Conservation (phyloP, 2,888 invertebrate genomes). For the Drosophila prolongata region DNA sequence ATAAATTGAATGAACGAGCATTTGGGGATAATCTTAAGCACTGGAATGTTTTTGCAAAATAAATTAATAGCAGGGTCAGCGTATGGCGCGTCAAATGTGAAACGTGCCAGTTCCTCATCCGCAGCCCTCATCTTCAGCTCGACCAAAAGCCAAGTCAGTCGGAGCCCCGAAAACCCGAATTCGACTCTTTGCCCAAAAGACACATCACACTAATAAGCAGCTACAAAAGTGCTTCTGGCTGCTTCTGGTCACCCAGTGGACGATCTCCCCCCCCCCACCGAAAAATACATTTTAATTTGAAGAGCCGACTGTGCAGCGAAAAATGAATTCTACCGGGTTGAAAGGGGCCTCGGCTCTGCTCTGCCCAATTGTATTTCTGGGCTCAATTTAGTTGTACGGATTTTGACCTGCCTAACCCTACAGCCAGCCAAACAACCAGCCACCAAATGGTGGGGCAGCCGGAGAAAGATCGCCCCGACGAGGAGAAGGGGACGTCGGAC, state of each 20-base stretch:
- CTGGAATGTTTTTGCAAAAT: constrained; percentile 25
- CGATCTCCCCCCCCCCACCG: constrained; percentile 35
- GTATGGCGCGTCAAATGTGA: constrained; percentile 68
- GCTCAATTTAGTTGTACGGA: constrained; percentile 84
- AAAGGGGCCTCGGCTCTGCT: constrained; percentile 24
- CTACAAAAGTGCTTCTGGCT: constrained; percentile 80
- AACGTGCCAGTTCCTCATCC: constrained; percentile 63
- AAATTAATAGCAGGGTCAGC: constrained; percentile 67
- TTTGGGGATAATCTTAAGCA: constrained; percentile 37
- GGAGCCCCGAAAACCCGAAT: constrained; percentile 10
- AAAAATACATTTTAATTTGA: constrained; percentile 80
- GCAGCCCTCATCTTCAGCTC: constrained; percentile 8
- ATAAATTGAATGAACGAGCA: constrained; percentile 32
- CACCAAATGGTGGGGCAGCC: constrained; percentile 1
- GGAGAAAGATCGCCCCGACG: neutral
- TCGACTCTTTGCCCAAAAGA: constrained; percentile 30
- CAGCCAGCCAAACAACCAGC: constrained; percentile 50
- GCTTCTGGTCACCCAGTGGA: constrained; percentile 70
- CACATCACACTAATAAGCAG: constrained; percentile 76
- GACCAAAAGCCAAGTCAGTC: constrained; percentile 24
- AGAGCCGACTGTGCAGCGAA: constrained; percentile 28
- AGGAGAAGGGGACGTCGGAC: neutral
- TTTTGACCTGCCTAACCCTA: constrained; percentile 83
- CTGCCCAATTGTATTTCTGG: constrained; percentile 78
- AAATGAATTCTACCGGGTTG: constrained; percentile 57